Conservation (phyloP, 2,888 invertebrate genomes). For the Masnerella sp. region DNA sequence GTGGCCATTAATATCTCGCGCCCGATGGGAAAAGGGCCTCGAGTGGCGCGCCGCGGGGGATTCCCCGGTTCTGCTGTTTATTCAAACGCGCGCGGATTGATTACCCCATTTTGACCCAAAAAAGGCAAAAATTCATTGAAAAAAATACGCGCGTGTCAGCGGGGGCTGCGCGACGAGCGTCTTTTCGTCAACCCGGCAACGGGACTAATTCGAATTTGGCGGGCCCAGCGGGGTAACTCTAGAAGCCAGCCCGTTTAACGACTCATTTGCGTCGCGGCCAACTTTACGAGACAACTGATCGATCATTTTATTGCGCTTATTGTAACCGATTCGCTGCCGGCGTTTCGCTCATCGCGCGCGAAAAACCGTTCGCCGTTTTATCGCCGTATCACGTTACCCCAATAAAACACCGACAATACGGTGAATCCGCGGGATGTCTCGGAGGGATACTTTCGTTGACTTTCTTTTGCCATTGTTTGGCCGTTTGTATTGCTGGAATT, state of each 20-base stretch:
- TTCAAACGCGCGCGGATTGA: slow-evolving; percentile 33
- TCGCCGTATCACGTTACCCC: slow-evolving; percentile 45
- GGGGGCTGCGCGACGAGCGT: slow-evolving; percentile 24
- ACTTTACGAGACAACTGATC: slow-evolving; percentile 71
- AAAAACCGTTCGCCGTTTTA: slow-evolving; percentile 40
- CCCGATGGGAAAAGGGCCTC: slow-evolving; percentile 50
- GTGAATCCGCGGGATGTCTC: slow-evolving; percentile 26
- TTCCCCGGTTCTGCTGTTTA: slow-evolving; percentile 20
- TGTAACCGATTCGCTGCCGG: slow-evolving; percentile 36
- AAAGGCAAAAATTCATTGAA: slow-evolving; percentile 1
- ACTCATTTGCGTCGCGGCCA: slow-evolving; percentile 70
- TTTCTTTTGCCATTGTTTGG: slow-evolving; percentile 33
- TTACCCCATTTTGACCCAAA: slow-evolving; percentile 35
- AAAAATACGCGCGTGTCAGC: slow-evolving; percentile 35
- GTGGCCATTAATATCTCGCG: slow-evolving; percentile 59
- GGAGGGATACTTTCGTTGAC: slow-evolving; percentile 18
- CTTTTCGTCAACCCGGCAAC: slow-evolving; percentile 46
- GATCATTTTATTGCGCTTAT: slow-evolving; percentile 72
- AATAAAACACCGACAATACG: slow-evolving; percentile 25
- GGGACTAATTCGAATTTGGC: slow-evolving; percentile 35
- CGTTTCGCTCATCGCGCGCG: slow-evolving; percentile 20
- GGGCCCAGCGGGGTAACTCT: slow-evolving; percentile 62
- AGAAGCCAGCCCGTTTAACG: slow-evolving; percentile 69
- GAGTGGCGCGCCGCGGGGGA: slow-evolving; percentile 59
- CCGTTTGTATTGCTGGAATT: slow-evolving; percentile 6